Conservation (phyloP, 1,140 invertebrate species). For the Drosophila teissieri region DNA sequence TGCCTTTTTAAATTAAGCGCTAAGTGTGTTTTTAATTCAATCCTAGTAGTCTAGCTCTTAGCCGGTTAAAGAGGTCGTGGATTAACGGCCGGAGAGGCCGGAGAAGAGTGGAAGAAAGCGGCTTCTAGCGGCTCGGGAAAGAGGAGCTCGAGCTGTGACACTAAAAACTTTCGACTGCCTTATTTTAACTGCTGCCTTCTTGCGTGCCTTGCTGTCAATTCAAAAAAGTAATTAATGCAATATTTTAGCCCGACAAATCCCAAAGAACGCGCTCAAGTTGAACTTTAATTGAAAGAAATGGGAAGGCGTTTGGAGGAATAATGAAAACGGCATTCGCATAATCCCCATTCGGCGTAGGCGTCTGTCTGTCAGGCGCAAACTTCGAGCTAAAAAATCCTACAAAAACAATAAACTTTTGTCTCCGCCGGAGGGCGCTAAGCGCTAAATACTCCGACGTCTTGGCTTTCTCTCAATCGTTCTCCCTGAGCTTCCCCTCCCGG, state of each 20-base stretch:
- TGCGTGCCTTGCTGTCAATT: slow-evolving; percentile 44
- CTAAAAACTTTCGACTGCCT: slow-evolving; percentile 14
- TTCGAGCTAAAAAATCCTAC: slow-evolving; percentile 45
- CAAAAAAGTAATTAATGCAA: slow-evolving; percentile 64
- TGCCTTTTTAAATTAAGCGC: slow-evolving; percentile 46
- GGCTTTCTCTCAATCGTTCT: slow-evolving; percentile 17
- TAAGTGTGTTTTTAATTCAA: slow-evolving; percentile 70
- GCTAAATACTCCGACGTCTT: slow-evolving; percentile 51
- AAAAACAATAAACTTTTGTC: slow-evolving; percentile 65
- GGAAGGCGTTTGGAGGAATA: slow-evolving; percentile 38
- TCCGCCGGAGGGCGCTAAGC: slow-evolving; percentile 52
- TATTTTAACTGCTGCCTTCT: not conserved
- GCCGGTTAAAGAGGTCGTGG: slow-evolving; percentile 16
- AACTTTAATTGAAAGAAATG: slow-evolving; percentile 63
- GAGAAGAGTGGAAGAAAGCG: not conserved
- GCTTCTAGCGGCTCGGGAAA: not conserved
- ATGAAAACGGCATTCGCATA: slow-evolving; percentile 64
- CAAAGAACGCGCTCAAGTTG: slow-evolving; percentile 42
- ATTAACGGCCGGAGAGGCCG: slow-evolving; percentile 1
- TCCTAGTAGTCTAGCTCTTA: slow-evolving; percentile 28
- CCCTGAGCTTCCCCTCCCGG: slow-evolving; percentile 8
- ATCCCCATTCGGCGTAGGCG: slow-evolving; percentile 39
- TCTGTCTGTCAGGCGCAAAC: slow-evolving; percentile 69
- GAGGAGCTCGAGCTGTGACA: not conserved
- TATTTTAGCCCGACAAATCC: slow-evolving; percentile 48